Conservation (phyloP, 2,888 invertebrate genomes). For the Anthoptus insignis region DNA sequence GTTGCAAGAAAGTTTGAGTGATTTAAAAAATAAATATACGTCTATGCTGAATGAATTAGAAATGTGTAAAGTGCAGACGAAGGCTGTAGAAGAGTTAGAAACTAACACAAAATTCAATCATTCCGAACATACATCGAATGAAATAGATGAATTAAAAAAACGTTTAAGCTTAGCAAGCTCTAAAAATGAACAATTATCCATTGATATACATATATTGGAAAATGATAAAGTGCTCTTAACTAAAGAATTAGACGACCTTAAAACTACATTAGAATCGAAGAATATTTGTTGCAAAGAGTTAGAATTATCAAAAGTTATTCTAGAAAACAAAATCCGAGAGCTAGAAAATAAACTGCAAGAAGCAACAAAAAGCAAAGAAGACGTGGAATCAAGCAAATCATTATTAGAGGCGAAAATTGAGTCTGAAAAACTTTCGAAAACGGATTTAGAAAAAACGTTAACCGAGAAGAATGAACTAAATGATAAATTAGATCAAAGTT, state of each 20-base stretch:
- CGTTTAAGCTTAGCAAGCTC: slow-evolving; percentile 68
- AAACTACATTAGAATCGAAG: slow-evolving; percentile 64
- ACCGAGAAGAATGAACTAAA: slow-evolving; percentile 54
- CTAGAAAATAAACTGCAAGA: slow-evolving; percentile 61
- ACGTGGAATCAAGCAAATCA: slow-evolving; percentile 59
- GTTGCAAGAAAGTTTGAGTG: slow-evolving; percentile 82
- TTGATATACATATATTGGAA: slow-evolving; percentile 82
- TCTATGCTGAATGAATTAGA: slow-evolving; percentile 77
- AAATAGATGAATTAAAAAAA: slow-evolving; percentile 76
- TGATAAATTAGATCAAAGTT: slow-evolving; percentile 51
- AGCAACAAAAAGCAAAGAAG: slow-evolving; percentile 55
- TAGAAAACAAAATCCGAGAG: slow-evolving; percentile 68
- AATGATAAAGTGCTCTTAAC: slow-evolving; percentile 82
- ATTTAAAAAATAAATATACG: slow-evolving; percentile 85
- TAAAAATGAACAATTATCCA: slow-evolving; percentile 81
- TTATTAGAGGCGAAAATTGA: slow-evolving; percentile 56
- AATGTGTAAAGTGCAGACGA: slow-evolving; percentile 75
- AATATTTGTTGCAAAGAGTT: slow-evolving; percentile 59
- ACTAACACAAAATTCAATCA: slow-evolving; percentile 65
- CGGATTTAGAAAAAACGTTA: slow-evolving; percentile 50
- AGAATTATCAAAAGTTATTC: slow-evolving; percentile 59
- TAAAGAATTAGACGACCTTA: slow-evolving; percentile 77
- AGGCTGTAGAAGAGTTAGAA: slow-evolving; percentile 82
- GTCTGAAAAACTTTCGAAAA: slow-evolving; percentile 36
- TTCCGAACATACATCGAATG: slow-evolving; percentile 62